Evolutionary conservation across 2,888 invertebrate species (phyloP).

Genomic region (Antheraea assamensis): DNA sequence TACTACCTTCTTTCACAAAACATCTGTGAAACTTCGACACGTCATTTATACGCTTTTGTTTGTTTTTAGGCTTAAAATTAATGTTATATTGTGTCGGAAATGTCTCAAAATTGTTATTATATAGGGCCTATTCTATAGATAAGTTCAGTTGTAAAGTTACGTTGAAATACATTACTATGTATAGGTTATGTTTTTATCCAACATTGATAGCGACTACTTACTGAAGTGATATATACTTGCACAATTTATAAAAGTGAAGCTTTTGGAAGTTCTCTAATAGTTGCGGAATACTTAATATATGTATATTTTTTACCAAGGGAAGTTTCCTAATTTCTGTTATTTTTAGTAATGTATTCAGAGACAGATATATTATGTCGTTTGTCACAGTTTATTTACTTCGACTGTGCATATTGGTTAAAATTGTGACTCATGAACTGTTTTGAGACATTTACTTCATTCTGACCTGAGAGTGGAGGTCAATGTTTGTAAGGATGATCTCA

Average conservation of each 20-base stretch:
- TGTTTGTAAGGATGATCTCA: constrained; percentile 53
- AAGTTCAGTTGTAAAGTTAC: not conserved
- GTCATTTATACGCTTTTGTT: constrained; percentile 41
- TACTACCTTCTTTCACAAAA: constrained; percentile 15
- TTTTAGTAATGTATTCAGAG: not conserved
- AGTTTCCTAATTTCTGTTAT: not conserved
- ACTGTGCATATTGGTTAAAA: constrained; percentile 9
- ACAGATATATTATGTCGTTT: not conserved
- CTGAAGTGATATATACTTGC: not conserved
- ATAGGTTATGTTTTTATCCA: constrained; percentile 32
- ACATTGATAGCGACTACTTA: not conserved
- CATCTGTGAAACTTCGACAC: constrained; percentile 42
- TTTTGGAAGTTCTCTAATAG: not conserved
- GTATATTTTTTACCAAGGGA: no score
- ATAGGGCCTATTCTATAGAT: not conserved
- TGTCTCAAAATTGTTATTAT: not conserved
- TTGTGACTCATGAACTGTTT: constrained; percentile 51
- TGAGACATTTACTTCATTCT: constrained; percentile 45
- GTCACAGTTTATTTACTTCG: constrained; percentile 13
- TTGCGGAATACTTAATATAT: not conserved
- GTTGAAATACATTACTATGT: not conserved
- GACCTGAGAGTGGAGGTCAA: constrained; percentile 38
- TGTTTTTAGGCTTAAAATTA: not conserved
- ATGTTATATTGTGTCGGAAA: not conserved
- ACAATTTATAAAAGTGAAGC: not conserved